Evolutionary conservation across 1,140 invertebrate genomes (phyloP).

Genomic region (Cherax quadricarinatus): DNA sequence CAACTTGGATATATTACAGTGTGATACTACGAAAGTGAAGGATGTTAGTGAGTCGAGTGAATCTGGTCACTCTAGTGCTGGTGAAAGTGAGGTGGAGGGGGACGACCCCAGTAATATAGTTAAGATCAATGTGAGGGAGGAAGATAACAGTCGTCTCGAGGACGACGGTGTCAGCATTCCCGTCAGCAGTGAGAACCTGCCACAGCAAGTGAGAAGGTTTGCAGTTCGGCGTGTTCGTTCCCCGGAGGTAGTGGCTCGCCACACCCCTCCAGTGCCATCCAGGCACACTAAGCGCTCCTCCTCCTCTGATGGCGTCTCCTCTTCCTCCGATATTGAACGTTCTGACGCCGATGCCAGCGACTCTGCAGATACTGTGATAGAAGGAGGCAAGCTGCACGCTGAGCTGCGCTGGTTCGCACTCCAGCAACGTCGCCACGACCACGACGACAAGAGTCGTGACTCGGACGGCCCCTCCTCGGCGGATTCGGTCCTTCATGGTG

Average conservation of each 20-base stretch:
- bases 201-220: conserved; percentile 54
- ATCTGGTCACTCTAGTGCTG: conserved; percentile 68
- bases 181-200: conserved; percentile 76
- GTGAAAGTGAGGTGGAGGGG: conserved; percentile 66
- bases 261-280: conserved; percentile 66
- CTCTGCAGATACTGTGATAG: conserved; percentile 72
- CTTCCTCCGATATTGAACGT: conserved; percentile 72
- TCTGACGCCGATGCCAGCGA: conserved; percentile 72
- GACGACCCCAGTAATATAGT: conserved; percentile 65
- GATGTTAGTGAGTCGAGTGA: conserved; percentile 29
- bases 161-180: conserved; percentile 80
- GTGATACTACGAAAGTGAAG: conserved; percentile 37
- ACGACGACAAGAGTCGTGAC: conserved; percentile 67
- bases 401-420: conserved; percentile 63
- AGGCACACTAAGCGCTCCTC: conserved; percentile 71
- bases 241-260: conserved; percentile 57
- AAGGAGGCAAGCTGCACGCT: conserved; percentile 67
- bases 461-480: conserved; percentile 69
- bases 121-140: conserved; percentile 63
- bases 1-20: not conserved
- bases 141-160: conserved; percentile 15
- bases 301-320: conserved; percentile 73
- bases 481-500: conserved; percentile 68
- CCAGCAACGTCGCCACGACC: conserved; percentile 53
- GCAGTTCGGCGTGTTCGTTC: conserved; percentile 57